phyloP scores from a whole-genome alignment of 2,113 vertebrate species.

The Sporophila hypoxantha region DNA sequence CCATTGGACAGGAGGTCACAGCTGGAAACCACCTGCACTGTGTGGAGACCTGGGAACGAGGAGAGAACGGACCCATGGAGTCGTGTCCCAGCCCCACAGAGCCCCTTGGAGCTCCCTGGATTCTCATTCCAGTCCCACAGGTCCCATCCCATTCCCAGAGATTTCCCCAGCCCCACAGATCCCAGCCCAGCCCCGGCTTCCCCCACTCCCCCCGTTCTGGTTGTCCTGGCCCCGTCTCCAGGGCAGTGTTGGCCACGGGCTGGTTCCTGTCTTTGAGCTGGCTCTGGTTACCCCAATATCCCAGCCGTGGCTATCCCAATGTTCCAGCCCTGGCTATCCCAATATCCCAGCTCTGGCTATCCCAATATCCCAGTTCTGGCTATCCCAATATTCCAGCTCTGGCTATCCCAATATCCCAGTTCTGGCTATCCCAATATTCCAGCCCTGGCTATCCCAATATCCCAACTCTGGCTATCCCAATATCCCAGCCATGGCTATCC shows the following conservation, averaged over 20 bases:
- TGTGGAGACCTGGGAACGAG: background rate
- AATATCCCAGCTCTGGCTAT: no score
- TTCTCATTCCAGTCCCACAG: background rate
- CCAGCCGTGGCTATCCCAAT: no score
- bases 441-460: no score
- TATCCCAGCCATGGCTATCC: no score
- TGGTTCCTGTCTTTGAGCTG: background rate
- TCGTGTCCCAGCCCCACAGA: background rate
- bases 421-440: no score
- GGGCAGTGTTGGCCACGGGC: background rate
- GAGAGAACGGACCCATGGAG: background rate
- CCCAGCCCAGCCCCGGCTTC: background rate
- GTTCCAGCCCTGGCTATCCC: no score
- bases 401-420: no score
- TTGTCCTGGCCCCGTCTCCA: background rate
- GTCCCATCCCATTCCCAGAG: background rate
- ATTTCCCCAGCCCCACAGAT: no score
- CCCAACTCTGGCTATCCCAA: no score
- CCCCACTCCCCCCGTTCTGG: background rate
- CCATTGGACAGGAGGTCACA: background rate
- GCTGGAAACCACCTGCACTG: background rate
- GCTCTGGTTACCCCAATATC: no score
- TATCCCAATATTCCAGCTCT: no score
- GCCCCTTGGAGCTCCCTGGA: background rate
- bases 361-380: no score